phyloP scores from a whole-genome alignment of 1,140 invertebrate genomes.

The Homalodisca vitripennis region DNA sequence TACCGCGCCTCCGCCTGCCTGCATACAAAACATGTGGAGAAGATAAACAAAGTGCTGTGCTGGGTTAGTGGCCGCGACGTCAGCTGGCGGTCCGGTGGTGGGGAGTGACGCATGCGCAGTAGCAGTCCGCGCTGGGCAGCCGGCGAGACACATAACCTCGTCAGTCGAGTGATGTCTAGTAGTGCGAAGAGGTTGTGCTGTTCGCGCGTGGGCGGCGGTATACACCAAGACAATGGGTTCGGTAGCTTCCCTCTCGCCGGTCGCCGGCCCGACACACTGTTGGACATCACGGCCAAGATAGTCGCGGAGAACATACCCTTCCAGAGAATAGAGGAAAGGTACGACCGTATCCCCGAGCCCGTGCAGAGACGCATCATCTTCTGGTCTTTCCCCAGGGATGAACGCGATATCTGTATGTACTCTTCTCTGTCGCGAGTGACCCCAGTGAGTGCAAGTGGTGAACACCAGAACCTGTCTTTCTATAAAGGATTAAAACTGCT shows the following conservation, averaged over 20 bases:
- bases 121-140: neutral
- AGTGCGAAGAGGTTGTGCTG: constrained; percentile 47
- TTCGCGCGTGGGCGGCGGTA: constrained; percentile 45
- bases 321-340: constrained; percentile 81
- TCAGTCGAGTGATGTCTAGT: constrained; percentile 36
- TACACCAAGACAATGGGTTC: constrained; percentile 5
- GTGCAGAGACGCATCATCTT: constrained; percentile 84
- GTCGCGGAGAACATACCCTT: constrained; percentile 83
- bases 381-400: constrained; percentile 85
- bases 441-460: constrained; percentile 47
- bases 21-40: constrained; percentile 37
- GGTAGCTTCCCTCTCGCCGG: constrained; percentile 15
- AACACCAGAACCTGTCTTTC: constrained; percentile 78
- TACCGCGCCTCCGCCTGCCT: constrained; percentile 27
- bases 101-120: constrained; percentile 16
- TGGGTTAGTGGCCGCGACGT: constrained; percentile 18
- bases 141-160: neutral
- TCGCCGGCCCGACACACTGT: constrained; percentile 60
- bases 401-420: constrained; percentile 87
- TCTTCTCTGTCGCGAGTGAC: constrained; percentile 67
- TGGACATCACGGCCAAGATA: constrained; percentile 79
- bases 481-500: constrained; percentile 80
- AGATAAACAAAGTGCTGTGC: constrained; percentile 34
- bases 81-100: constrained; percentile 25
- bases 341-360: constrained; percentile 82